Evolutionary conservation across 30 jellyfish, hydroid and myxozoan genomes (phyloP).

Genomic region (Nemopilema nomurai): DNA sequence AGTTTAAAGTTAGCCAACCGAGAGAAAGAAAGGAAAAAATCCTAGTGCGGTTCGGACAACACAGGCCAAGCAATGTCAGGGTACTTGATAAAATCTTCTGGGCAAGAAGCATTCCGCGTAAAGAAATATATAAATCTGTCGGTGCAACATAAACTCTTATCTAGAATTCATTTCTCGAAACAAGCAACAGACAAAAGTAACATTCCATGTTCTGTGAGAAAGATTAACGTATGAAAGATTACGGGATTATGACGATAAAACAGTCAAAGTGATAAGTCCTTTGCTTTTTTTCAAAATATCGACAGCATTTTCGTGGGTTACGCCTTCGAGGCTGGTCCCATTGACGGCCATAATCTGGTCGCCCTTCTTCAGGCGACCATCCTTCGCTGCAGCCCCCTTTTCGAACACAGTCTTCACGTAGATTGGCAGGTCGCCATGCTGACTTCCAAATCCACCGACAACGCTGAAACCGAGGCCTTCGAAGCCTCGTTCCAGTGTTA

Average conservation of each 20-base stretch:
- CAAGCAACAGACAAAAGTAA: neutral
- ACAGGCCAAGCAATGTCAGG: too few relatives aligned
- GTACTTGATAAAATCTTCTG: too few relatives aligned
- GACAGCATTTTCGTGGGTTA: constrained; percentile 91
- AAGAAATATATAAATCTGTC: neutral
- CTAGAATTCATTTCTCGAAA: neutral
- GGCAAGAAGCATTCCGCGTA: neutral
- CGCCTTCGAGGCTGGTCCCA: constrained; percentile 86
- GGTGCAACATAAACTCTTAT: neutral
- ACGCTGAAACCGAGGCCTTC: constrained; percentile 97
- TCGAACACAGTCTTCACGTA: constrained; percentile 94
- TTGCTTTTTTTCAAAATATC: constrained; percentile 87
- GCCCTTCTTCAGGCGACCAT: constrained; percentile 89
- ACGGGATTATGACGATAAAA: constrained; percentile 60
- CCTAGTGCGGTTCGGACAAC: too few relatives aligned
- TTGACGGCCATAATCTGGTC: constrained; percentile 94
- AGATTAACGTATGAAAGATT: neutral
- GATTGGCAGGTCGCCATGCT: constrained; percentile 94
- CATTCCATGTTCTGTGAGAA: neutral
- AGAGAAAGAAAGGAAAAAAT: too few relatives aligned
- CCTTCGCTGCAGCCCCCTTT: constrained; percentile 96
- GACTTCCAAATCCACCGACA: constrained; percentile 98
- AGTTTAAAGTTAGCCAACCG: too few relatives aligned
- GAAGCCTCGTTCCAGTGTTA: constrained; percentile 89
- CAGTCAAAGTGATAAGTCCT: constrained; percentile 85